Evolutionary conservation across 2,888 invertebrate genomes (phyloP).

Genomic region (Tipula unca): DNA sequence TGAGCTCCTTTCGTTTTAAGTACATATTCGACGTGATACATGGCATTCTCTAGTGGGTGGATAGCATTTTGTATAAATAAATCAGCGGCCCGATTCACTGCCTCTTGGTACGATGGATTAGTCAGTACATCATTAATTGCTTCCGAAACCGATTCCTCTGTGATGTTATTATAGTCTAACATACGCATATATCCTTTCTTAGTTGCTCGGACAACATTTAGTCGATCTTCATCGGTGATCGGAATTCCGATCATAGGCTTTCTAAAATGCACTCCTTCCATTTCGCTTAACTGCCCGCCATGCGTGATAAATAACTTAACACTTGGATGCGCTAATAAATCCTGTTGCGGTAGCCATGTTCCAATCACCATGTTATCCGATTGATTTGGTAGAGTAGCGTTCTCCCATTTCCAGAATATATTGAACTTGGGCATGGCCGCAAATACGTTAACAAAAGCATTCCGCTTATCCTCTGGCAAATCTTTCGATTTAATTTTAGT

Average conservation of each 20-base stretch:
- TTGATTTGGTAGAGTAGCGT: constrained; percentile 34
- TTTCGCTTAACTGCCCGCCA: constrained; percentile 49
- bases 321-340: constrained; percentile 45
- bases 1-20: constrained; percentile 34
- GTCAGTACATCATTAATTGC: constrained; percentile 38
- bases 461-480: constrained; percentile 36
- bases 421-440: constrained; percentile 28
- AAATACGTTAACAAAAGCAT: constrained; percentile 33
- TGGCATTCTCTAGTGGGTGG: constrained; percentile 32
- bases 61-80: constrained; percentile 30
- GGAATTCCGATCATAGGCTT: constrained; percentile 48
- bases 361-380: constrained; percentile 39
- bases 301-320: constrained; percentile 50
- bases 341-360: constrained; percentile 40
- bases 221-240: constrained; percentile 44
- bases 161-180: constrained; percentile 37
- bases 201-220: constrained; percentile 42
- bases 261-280: constrained; percentile 45
- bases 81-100: constrained; percentile 27
- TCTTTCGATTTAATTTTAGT: constrained; percentile 35
- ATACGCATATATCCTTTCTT: constrained; percentile 39
- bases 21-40: constrained; percentile 37
- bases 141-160: constrained; percentile 37
- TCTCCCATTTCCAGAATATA: constrained; percentile 48
- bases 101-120: constrained; percentile 32